Evolutionary conservation across 2,888 invertebrate species (phyloP), one percentile per base, ranked within the genome.

Genomic region (Spisula solida): DNA sequence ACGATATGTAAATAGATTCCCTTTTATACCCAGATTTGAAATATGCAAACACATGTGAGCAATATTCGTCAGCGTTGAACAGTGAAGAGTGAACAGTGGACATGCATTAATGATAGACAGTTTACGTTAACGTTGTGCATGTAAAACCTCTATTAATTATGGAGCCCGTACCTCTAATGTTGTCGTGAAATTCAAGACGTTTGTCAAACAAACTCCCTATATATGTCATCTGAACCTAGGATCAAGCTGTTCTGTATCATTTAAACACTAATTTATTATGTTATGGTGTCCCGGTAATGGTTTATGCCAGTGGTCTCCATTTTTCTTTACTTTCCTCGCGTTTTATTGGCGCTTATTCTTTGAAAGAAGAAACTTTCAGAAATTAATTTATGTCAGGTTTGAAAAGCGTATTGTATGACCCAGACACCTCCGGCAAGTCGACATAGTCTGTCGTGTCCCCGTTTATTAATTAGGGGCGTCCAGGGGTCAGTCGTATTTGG

Each of bases 301-400:
- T 51, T 55, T 56, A 85, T 85, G 85, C 79, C 85, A 85, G 12
- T 41, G 20, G 34, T 79, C 55, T 47, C 18, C 78, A 56, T 79
- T 85, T 41, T 78, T 51, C 47, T 47, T 85, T 31, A 51, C 34
- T 56, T 78, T 56, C 1, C 29, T 60, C 51, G 31, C 78, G 79
- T 78, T 79, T 51, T 85, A 78, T 85, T 34, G 79, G 66, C 81
- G 86, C 86, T 60, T 31, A 60, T 20, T 41, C 86, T 81, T 81
- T 87, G 87, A 80, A 82, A 87, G 55, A 75, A 48, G 84, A 85
- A 85, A 88, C 84, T 81, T n/a, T 75, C 25, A 31, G 66, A 81
- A 82, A 88, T 88, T 86, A 88, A 88, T 88, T 85, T 86, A 86
- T 88, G 88, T 82, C 88, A 88, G 31, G 51, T 47, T 29, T 88